Evolutionary conservation across 92 coral and sea anemone species (phyloP), one percentile per base, ranked within the genome.

Genomic region (Actinernus sp.): DNA sequence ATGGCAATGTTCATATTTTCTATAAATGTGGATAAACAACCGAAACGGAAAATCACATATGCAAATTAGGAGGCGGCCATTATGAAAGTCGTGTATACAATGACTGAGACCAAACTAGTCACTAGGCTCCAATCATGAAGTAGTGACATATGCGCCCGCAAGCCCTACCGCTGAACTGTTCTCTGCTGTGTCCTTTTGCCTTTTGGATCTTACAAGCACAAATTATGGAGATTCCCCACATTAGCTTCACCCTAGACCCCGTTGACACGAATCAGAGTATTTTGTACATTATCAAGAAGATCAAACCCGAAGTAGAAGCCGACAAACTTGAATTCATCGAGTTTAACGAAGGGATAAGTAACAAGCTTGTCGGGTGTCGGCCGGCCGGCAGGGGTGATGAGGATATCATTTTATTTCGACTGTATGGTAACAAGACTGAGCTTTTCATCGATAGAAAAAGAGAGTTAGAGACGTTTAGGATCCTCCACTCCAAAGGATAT

Each of bases 391-490:
- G 87, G 4, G 45, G 32, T 2, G 54, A 82, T 29, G 78, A 55
- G n/a, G 99, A 95, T 18, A 83, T 92, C 39, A 63, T 78, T 17
- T 74, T 95, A 34, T 95, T 95, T 51, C 86, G 99, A 34, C 30
- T 95, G 13, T 95, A 71, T 58, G 99, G 99, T 0, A 91, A 95
- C 63, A 88, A 88, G 58, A 95, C 99, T 14, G 99, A 95, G 69
- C 83, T 91, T 4, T 95, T 95, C 38, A 95, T 95, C 31, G 97
- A 95, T 58, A 63, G 99, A 51, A 48, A 84, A 38, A 86, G 73
- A 66, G 99, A 95, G 71, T 70, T 95, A 25, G 88, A 78, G 31
- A 95, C 93, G 16, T 92, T 91, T 53, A 76, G 65, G 61, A 49
- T 87, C 44, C 65, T 95, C 31, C 79, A 74, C 28, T 79, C 97